Conservation (phyloP, 2,888 invertebrate species). For the Ennomos quercinarius region DNA sequence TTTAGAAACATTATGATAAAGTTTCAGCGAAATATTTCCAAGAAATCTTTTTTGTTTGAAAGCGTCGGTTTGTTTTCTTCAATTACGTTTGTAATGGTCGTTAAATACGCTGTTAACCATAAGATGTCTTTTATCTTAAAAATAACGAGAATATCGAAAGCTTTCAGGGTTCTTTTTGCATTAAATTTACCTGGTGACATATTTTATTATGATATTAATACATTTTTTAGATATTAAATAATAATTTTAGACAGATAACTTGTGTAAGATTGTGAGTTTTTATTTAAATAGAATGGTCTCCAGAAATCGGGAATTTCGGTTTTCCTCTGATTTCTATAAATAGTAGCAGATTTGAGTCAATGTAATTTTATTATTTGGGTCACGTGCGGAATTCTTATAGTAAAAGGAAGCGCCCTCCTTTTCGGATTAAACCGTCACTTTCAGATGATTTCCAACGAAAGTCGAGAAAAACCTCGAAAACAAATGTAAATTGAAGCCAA, state of each 20-base stretch:
- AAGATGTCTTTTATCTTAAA: background rate
- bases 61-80: slow-evolving; percentile 30
- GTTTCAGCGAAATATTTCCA: slow-evolving; percentile 14
- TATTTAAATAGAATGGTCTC: too few relatives aligned
- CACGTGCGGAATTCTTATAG: slow-evolving; percentile 71
- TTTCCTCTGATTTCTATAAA: slow-evolving; percentile 12
- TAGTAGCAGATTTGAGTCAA: slow-evolving; percentile 38
- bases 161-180: too few relatives aligned
- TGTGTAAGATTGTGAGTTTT: too few relatives aligned
- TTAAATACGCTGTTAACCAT: slow-evolving; percentile 10
- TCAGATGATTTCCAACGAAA: slow-evolving; percentile 69
- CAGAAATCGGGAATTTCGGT: too few relatives aligned
- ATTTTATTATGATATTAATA: too few relatives aligned
- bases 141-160: too few relatives aligned
- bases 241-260: too few relatives aligned
- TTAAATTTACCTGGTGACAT: too few relatives aligned
- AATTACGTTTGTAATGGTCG: slow-evolving; percentile 10
- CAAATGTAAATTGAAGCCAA: slow-evolving; percentile 39
- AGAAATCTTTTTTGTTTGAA: slow-evolving; percentile 14
- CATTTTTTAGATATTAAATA: too few relatives aligned
- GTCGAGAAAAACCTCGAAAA: slow-evolving; percentile 44
- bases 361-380: slow-evolving; percentile 65
- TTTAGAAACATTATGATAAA: slow-evolving; percentile 15
- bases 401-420: slow-evolving; percentile 57
- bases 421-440: slow-evolving; percentile 76